Evolutionary conservation across 64 coral and sea anemone species (phyloP), one percentile per base, ranked within the genome.

Genomic region (Stylophora pistillata): DNA sequence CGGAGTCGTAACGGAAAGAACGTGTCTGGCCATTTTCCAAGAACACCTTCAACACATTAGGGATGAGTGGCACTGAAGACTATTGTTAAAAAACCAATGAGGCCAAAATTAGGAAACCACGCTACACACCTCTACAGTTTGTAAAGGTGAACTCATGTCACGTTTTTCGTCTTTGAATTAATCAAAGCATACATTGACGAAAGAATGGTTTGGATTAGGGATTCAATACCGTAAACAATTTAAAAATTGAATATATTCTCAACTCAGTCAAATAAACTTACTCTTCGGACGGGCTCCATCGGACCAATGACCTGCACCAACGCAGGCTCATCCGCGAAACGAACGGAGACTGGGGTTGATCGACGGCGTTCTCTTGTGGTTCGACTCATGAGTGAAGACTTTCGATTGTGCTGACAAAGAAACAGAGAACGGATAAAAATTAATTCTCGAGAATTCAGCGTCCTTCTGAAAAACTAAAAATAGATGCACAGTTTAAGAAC

Each of bases 21-120:
- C 96, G 83, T 12, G 96, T 98, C 76, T 98, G 96, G 5, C 97
- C 97, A 76, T 99, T 99, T 75, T 99, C 97, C 71, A 99, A 63
- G 74, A 89, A 99, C 15, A 99, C 94, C 75, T 95, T 99, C 14
- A 99, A 58, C 32, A 95, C 97, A 75, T 99, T 99, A 21, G 97
- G 97, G 68, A 99, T 90, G 5, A 93, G 89, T 31, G 97, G 87
- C 72, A 99, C 76, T 4, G 97, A 99, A 13, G 89, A 93, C 97
- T 99, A 58, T 74, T 72, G 21, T 57, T 57, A 88, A 78, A 78
- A 10, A 91, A 54, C 13, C 4, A 71, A 4, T 72, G 31, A 47
- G 15, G 9, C 63, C 55, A 64, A 13, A 2, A 70, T n/a, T 34
- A 27, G 28, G 16, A 17, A 15, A 82, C 7, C 13, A 15, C 5